These are phyloP conservation scores for Coranthus polyacanthus DNA, from an alignment of 2,797 vertebrate genomes.

Conservation along the genomic window DNA sequence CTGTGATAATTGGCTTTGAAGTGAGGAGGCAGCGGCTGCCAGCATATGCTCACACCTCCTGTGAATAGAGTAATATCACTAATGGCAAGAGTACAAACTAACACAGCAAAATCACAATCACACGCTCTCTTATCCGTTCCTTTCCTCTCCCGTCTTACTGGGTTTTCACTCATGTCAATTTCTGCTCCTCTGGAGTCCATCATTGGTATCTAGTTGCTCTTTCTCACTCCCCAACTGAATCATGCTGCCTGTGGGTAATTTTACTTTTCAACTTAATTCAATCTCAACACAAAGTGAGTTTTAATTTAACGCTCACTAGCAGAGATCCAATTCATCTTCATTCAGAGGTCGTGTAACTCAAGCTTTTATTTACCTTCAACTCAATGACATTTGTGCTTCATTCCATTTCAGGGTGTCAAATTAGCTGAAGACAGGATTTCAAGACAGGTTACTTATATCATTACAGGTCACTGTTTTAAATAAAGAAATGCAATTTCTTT, in stretches of 20 bases:
- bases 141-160: conserved; percentile 21
- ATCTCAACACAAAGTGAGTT: conserved; percentile 39
- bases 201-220: conserved; percentile 3
- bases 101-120: conserved; percentile 49
- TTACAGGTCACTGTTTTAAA: too few relatives aligned
- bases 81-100: conserved; percentile 57
- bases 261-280: conserved; percentile 44
- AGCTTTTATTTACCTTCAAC: conserved; percentile 9
- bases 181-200: conserved; percentile 11
- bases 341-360: conserved; percentile 29
- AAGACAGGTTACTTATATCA: too few relatives aligned
- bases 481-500: too few relatives aligned
- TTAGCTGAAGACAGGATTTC: too few relatives aligned
- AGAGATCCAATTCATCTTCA: conserved; percentile 38
- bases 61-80: conserved; percentile 64
- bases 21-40: conserved; percentile 65
- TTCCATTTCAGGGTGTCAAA: conserved; percentile 1
- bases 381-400: conserved; percentile 1
- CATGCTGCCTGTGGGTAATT: conserved; percentile 29
- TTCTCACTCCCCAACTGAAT: conserved; percentile 18
- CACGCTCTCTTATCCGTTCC: conserved; percentile 7
- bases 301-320: conserved; percentile 42
- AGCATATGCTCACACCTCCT: conserved; percentile 67
- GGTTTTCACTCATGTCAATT: conserved; percentile 20
- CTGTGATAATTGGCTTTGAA: conserved; percentile 78